A percentile compares a stretch with the other conserved stretches of the same genome.
These are phyloP conservation scores for Coilia nasus DNA, from an alignment of 2,797 vertebrate species.

Conservation along the genomic window DNA sequence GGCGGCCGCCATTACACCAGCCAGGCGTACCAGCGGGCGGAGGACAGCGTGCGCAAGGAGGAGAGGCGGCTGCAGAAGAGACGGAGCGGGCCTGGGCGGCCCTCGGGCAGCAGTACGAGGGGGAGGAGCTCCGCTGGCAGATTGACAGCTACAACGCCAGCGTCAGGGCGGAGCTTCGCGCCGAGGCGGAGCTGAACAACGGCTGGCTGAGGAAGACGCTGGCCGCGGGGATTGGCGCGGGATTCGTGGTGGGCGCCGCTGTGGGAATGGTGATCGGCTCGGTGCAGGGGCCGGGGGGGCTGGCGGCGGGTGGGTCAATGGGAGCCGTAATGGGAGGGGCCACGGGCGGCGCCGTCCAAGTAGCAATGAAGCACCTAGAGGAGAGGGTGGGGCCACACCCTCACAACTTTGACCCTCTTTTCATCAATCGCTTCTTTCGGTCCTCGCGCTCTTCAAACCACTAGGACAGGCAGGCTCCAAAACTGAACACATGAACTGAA, in stretches of 20 bases:
- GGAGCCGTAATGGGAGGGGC: constrained; percentile 70
- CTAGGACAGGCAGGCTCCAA: not conserved
- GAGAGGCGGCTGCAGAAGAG: constrained; percentile 68
- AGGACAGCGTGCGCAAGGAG: constrained; percentile 68
- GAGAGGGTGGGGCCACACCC: constrained; percentile 65
- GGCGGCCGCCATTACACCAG: constrained; percentile 67
- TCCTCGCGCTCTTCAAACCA: constrained; percentile 44
- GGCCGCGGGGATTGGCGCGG: constrained; percentile 65
- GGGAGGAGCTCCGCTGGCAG: constrained; percentile 64
- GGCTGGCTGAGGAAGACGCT: constrained; percentile 72
- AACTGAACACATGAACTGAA: not conserved
- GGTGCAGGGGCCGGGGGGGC: constrained; percentile 72
- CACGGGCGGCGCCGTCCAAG: constrained; percentile 72
- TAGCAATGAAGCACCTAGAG: constrained; percentile 74
- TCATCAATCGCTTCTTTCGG: constrained; percentile 75
- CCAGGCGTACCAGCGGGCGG: constrained; percentile 69
- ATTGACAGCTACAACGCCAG: constrained; percentile 61
- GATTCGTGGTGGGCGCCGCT: constrained; percentile 66
- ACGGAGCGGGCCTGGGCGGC: constrained; percentile 63
- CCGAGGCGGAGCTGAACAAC: constrained; percentile 71
- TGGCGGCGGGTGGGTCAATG: constrained; percentile 61
- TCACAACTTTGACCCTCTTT: constrained; percentile 75
- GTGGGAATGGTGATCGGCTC: constrained; percentile 70
- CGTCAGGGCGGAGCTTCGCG: constrained; percentile 61
- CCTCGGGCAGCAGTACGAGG: constrained; percentile 64